Conservation (phyloP, 2,113 vertebrate species). For the Brevimyrus niger region DNA sequence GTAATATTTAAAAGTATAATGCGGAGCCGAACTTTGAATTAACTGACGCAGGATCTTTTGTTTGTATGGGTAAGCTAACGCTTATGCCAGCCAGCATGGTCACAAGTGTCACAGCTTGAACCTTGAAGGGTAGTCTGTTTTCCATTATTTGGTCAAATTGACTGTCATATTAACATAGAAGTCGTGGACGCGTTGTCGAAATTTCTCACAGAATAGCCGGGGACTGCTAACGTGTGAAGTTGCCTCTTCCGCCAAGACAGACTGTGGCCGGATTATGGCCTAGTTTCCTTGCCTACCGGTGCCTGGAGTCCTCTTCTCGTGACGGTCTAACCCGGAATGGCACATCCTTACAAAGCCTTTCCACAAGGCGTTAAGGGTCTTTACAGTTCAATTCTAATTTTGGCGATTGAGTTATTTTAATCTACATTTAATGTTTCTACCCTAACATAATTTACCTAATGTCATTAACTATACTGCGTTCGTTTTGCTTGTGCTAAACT, state of each 20-base stretch:
- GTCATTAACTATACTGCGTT: background rate
- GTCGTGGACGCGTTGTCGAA: background rate
- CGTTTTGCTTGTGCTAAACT: background rate
- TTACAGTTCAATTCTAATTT: background rate
- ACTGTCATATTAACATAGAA: background rate
- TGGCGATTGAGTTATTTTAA: background rate
- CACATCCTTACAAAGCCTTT: background rate
- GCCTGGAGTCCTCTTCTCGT: background rate
- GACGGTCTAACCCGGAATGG: background rate
- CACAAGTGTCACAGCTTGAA: background rate
- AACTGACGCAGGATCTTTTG: slow-evolving; percentile 2
- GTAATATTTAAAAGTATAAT: background rate
- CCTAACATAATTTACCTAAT: background rate
- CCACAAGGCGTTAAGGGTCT: background rate
- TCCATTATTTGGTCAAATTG: background rate
- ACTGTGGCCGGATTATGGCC: background rate
- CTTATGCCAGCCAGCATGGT: background rate
- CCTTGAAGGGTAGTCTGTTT: background rate
- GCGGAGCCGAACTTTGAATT: slow-evolving; percentile 2
- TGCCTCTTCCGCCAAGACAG: background rate
- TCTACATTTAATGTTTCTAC: background rate
- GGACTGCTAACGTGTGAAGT: background rate
- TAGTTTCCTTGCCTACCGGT: background rate
- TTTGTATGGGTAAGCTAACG: background rate
- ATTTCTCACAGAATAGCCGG: background rate